Evolutionary conservation across 2,797 vertebrate genomes (phyloP).

Genomic region (Silurus aristotelis): DNA sequence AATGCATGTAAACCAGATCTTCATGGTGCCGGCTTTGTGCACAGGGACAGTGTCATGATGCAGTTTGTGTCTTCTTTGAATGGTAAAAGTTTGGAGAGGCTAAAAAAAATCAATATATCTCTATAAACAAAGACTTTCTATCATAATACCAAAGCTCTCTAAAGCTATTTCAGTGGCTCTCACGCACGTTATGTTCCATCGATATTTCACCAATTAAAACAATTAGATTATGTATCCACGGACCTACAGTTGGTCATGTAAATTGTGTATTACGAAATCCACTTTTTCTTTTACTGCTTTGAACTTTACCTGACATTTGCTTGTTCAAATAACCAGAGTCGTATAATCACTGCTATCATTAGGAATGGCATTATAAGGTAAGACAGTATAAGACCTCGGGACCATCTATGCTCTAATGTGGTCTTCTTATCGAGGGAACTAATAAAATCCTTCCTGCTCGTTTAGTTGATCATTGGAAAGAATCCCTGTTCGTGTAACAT

Average conservation of each 20-base stretch:
- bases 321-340: not conserved
- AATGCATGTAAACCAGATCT: too few relatives aligned
- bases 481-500: not conserved
- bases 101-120: too few relatives aligned
- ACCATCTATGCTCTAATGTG: not conserved
- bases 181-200: not conserved
- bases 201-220: not conserved
- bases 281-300: not conserved
- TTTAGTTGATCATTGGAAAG: not conserved
- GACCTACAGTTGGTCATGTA: not conserved
- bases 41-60: too few relatives aligned
- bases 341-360: not conserved
- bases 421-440: not conserved
- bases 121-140: not conserved
- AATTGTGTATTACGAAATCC: not conserved
- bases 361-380: not conserved
- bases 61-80: too few relatives aligned
- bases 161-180: not conserved
- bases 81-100: too few relatives aligned
- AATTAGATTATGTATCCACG: not conserved
- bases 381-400: not conserved
- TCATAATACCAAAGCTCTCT: not conserved
- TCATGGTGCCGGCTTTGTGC: too few relatives aligned
- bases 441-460: not conserved
- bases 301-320: not conserved